Conservation (phyloP, 2,888 invertebrate genomes). For the Keiferia lycopersicella region DNA sequence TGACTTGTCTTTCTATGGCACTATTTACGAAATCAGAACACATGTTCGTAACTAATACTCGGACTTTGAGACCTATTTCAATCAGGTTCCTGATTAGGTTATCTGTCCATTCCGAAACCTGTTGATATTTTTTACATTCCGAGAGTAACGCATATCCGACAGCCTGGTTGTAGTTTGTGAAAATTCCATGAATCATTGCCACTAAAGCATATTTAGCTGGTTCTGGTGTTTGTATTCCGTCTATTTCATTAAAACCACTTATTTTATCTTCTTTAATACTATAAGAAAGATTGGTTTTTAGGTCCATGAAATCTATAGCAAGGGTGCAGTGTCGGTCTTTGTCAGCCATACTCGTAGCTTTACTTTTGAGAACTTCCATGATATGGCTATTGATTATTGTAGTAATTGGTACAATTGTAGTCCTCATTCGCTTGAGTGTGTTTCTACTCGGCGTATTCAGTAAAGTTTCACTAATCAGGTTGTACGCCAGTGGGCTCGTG, state of each 20-base stretch:
- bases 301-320: constrained; percentile 32
- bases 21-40: constrained; percentile 30
- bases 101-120: constrained; percentile 38
- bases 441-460: constrained; percentile 33
- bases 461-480: constrained; percentile 30
- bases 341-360: constrained; percentile 37
- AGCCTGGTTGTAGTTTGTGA: constrained; percentile 38
- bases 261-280: constrained; percentile 38
- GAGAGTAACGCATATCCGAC: constrained; percentile 37
- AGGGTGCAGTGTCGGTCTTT: constrained; percentile 37
- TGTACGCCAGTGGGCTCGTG: constrained; percentile 38
- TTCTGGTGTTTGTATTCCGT: constrained; percentile 34
- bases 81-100: constrained; percentile 36
- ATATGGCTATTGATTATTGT: constrained; percentile 33
- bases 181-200: constrained; percentile 38
- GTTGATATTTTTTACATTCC: constrained; percentile 30
- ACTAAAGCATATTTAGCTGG: constrained; percentile 39
- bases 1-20: constrained; percentile 35
- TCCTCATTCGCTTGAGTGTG: constrained; percentile 29
- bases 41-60: constrained; percentile 36
- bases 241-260: constrained; percentile 40
- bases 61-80: constrained; percentile 37
- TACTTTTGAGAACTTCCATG: constrained; percentile 35
- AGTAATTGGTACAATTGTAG: constrained; percentile 29
- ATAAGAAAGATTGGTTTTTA: constrained; percentile 39